Evolutionary conservation across 2,888 invertebrate genomes (phyloP), one percentile per base, ranked within the genome.

Genomic region (Esperia sulphurella): DNA sequence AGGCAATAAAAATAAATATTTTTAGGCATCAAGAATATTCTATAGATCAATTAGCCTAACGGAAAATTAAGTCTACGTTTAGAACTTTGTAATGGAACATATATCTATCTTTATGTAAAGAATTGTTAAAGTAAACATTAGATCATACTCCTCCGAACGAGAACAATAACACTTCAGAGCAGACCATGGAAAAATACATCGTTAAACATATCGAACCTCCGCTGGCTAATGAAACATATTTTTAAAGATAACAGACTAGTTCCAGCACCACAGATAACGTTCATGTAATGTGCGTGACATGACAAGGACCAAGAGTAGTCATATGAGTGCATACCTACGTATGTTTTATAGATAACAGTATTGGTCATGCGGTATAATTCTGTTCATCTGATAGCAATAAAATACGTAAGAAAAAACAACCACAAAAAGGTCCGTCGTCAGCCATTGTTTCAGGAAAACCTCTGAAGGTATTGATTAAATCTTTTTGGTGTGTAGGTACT

Each of bases 21-120:
- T 21, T 21, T 21, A 21, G 21, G 5, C 5, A 21, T 21, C 21
- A 21, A 21, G 21, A 21, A 21, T 21, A 21, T 21, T 5, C 21
- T 3, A 21, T 21, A 21, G 21, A 21, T 21, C 21, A 21, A 21
- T 21, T 21, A 21, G 21, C 21, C 21, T 5, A 21, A 21, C 21
- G 5, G 5, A 21, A 21, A 21, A 21, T 3, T 21, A 21, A 21
- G 21, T 21, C 21, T 5, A 21, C 21, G 21, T 21, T 21, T 21
- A 21, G 21, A 21, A 21, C 21, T 21, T 21, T 21, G 5, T 21
- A 21, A 2, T 21, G 21, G 21, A 21, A 21, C 21, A 21, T 21
- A 21, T 21, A 49, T 45, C 45, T 48, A 46, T 49, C 45, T 51
- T 35, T 41, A 29, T 35, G 47, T 48, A 49, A 46, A 46, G 51